Evolutionary conservation across 1,140 invertebrate species (phyloP), one percentile per base, ranked within the genome.

Genomic region (Maniola jurtina): DNA sequence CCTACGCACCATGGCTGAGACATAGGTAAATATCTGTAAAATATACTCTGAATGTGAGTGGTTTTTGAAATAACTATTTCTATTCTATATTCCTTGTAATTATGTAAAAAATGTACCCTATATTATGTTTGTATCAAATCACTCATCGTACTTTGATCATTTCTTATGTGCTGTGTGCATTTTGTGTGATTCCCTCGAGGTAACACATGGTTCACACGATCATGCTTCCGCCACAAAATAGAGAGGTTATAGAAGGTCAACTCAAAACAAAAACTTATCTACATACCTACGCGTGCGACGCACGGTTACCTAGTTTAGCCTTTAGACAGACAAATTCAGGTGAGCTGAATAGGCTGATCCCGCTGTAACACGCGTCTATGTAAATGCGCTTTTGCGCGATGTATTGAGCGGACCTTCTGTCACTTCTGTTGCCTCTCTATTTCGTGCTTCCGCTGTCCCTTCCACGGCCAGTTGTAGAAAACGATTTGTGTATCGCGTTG

Each of bases 1-100:
- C 93, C 0, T 94, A 94, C 72, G 93, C 94, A 15, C 93, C 94
- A 73, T 94, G 94, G 94, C 79, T 94, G 57, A 92, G 94, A 80
- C 94, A 94, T 79, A 94, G 94, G 92, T 93, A 90, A 85, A 58
- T 76, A 76, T 45, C 65, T 48, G 35, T 68, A 64, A 54, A 34
- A 50, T 38, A 54, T 61, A 38, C 35, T 65, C 16, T 56, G 64
- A 73, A 70, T 71, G 68, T 59, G 72, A 71, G 72, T 76, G 66
- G 59, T 47, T 68, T 68, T n/a, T 3, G 25, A 25, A 65, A 66
- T 70, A 62, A 60, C 61, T 65, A 71, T 11, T 45, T n/a, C 1
- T 60, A 33, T 48, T 64, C 68, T 65, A 36, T 56, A 63, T 59
- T 42, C 61, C 33, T 48, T 59, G 56, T 68, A 66, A 55, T 25